Evolutionary conservation across 1,140 invertebrate genomes (phyloP), one percentile per base, ranked within the genome.

Genomic region (Brachionus calyciflorus): DNA sequence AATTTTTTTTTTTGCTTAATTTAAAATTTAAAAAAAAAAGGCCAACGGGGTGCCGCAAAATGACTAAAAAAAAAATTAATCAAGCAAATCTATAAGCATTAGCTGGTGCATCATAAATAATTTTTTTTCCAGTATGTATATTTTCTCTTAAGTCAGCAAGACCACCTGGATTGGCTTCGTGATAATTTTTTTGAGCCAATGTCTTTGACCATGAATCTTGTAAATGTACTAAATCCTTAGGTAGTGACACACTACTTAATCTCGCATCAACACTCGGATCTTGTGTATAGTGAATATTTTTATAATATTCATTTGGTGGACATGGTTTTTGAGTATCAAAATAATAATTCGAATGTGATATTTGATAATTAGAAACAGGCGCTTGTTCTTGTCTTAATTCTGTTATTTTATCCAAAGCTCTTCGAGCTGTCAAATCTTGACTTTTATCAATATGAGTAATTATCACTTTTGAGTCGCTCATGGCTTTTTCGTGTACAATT

Each of bases 31-130:
- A 12, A 51, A 51, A 12, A 51, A 51, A 4, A 37, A 37, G 33
- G 33, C 33, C 33, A 37, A 37, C n/a, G n/a, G 33, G 33, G 9
- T 37, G 33, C 3, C 9, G 9, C 33, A 37, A 5, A 9, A 37
- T 37, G 82, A 82, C 9, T 78, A 78, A 63, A 77, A 49, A 37
- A 37, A 37, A 3, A 37, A 5, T 5, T 65, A 24, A 12, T 65
- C 24, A 65, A 65, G 60, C 60, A 65, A 65, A 65, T 65, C 40
- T 41, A n/a, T 65, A 65, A 3, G 69, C 69, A 73, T 73, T 73
- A 28, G 51, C 2, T n/a, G 69, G 69, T 40, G 69, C 46, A 51
- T 73, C 69, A 21, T 73, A 51, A 10, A 73, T 55, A 30, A 73
- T 73, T 48, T 76, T 76, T 57, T 76, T 76, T 2, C 49, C 73